phyloP scores from a whole-genome alignment of 1,140 invertebrate genomes.

The Zeugodacus cucurbitae region DNA sequence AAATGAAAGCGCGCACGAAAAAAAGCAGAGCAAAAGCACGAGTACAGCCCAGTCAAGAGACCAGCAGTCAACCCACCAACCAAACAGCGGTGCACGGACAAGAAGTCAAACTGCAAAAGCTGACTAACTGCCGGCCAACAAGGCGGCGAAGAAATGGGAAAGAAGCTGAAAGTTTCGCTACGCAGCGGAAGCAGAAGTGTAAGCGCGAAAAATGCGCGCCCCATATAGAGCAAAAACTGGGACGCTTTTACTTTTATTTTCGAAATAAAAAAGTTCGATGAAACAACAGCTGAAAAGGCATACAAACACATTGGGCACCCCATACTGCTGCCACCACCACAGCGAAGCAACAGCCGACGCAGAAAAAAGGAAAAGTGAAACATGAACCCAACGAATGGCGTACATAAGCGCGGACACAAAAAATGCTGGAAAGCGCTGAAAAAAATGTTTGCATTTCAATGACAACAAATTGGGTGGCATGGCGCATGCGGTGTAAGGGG shows the following conservation, averaged over 20 bases:
- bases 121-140: not conserved
- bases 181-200: not conserved
- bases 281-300: conserved; percentile 17
- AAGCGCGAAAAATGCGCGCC: conserved; percentile 7
- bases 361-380: conserved; percentile 31
- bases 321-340: not conserved
- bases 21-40: not conserved
- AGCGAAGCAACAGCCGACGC: not conserved
- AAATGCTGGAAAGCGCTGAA: not conserved
- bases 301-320: conserved; percentile 7
- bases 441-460: conserved; percentile 35
- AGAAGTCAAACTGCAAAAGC: conserved; percentile 5
- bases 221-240: conserved; percentile 14
- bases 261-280: conserved; percentile 25
- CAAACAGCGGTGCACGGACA: conserved; percentile 1
- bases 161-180: not conserved
- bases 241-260: conserved; percentile 7
- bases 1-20: not conserved
- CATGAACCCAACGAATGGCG: not conserved
- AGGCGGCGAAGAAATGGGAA: not conserved
- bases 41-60: not conserved
- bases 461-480: conserved; percentile 19
- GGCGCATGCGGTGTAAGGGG: not conserved
- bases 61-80: not conserved
- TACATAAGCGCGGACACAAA: not conserved